phyloP scores from a whole-genome alignment of 2,888 invertebrate genomes.

The Corythucha ciliata region DNA sequence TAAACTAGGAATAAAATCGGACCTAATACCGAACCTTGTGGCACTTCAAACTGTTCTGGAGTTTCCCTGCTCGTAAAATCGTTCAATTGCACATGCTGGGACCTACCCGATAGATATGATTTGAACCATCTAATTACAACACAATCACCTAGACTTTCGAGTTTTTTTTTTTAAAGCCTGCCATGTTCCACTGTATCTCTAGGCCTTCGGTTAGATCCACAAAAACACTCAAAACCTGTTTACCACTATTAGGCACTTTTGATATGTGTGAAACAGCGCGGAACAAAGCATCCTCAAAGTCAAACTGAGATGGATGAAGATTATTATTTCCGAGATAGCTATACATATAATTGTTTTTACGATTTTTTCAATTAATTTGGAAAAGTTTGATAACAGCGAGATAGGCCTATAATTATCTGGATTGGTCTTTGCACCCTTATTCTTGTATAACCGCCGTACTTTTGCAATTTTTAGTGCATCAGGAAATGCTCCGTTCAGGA shows the following conservation, averaged over 20 bases:
- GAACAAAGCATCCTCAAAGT: no score
- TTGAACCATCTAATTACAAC: no score
- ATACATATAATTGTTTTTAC: neutral
- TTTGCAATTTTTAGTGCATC: neutral
- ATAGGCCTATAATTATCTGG: neutral
- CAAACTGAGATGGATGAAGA: no score
- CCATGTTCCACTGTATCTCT: no score
- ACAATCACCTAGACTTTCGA: no score
- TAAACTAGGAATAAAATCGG: neutral
- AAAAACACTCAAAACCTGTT: no score
- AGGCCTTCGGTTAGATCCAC: no score
- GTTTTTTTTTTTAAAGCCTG: no score
- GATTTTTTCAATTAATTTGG: neutral
- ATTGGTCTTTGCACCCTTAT: neutral
- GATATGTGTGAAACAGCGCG: no score
- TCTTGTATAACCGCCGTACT: neutral
- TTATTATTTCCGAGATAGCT: no score
- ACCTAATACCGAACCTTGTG: neutral
- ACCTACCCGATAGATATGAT: neutral
- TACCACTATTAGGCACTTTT: no score
- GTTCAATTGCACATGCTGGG: neutral
- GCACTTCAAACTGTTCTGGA: neutral
- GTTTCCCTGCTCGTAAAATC: neutral
- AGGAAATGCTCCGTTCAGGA: neutral
- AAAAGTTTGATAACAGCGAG: neutral